Evolutionary conservation across 2,888 invertebrate genomes (phyloP), one percentile per base, ranked within the genome.

Genomic region (Nomada goodeniana): DNA sequence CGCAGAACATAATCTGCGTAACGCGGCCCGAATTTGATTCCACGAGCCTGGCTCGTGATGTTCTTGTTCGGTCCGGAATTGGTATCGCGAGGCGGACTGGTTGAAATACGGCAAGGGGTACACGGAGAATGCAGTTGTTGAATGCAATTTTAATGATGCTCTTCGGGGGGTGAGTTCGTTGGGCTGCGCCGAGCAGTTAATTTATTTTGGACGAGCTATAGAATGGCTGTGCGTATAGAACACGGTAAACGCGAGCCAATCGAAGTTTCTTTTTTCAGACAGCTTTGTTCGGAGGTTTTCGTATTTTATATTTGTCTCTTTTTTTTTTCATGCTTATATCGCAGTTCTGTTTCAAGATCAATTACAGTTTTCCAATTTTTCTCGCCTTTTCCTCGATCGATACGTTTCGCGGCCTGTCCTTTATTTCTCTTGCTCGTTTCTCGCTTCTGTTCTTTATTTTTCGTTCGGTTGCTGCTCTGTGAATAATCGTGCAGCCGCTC

Each of bases 401-500:
- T 36, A 20, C 29, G 18, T 42, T 15, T 60, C 59, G 36, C 5
- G 36, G 7, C 1, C 2, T 44, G 11, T 7, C 9, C n/a, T 13
- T 26, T 20, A 18, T n/a, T 20, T n/a, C 13, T 42, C 1, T 67
- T 44, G 10, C n/a, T n/a, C 68, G 4, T 36, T 53, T 55, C 15
- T 53, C 20, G 7, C 50, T 47, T 11, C 29, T 52, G 42, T 64
- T 7, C n/a, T 50, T n/a, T 5, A 13, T n/a, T 55, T 13, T 36
- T 18, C 5, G 26, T 36, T 60, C 4, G 23, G 61, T 53, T 26
- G 52, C 47, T 52, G 26, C 61, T 57, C 55, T 42, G 36, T 60
- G 47, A 59, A 55, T 53, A 47, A 13, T 1, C 44, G 29, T 69
- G 82, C 65, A 76, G 78, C 47, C 61, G 42, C 71, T 69, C 52